Conservation (phyloP, 2,113 vertebrate genomes). For the Macaca mulatta region DNA sequence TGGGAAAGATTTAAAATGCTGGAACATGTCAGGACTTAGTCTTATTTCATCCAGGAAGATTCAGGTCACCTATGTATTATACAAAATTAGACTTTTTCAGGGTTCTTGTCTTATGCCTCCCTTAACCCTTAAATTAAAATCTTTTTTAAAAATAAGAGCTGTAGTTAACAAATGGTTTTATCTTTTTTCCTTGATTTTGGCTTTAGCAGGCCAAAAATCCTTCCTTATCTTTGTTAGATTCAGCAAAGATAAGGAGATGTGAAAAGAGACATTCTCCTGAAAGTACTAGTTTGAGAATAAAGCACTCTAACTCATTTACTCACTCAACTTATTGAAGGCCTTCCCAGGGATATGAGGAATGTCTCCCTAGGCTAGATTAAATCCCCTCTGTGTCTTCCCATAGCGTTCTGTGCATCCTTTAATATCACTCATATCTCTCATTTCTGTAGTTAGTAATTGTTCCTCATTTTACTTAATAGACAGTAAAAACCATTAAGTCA, state of each 20-base stretch:
- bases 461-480: background rate
- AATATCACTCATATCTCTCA: background rate
- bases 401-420: background rate
- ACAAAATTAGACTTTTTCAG: slow-evolving; percentile 4
- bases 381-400: background rate
- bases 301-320: background rate
- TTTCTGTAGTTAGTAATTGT: background rate
- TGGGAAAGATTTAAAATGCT: background rate
- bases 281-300: background rate
- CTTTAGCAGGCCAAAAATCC: background rate
- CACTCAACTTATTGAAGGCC: background rate
- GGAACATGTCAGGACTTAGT: background rate
- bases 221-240: too few relatives aligned
- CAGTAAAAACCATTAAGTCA: background rate
- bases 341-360: background rate
- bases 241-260: background rate
- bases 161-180: background rate
- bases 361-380: background rate
- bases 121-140: background rate
- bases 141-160: background rate
- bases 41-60: background rate
- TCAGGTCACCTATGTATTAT: background rate
- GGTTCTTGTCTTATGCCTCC: background rate
- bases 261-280: background rate
- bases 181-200: background rate